Evolutionary conservation across 2,888 invertebrate genomes (phyloP).

Genomic region (Capitulum mitella): DNA sequence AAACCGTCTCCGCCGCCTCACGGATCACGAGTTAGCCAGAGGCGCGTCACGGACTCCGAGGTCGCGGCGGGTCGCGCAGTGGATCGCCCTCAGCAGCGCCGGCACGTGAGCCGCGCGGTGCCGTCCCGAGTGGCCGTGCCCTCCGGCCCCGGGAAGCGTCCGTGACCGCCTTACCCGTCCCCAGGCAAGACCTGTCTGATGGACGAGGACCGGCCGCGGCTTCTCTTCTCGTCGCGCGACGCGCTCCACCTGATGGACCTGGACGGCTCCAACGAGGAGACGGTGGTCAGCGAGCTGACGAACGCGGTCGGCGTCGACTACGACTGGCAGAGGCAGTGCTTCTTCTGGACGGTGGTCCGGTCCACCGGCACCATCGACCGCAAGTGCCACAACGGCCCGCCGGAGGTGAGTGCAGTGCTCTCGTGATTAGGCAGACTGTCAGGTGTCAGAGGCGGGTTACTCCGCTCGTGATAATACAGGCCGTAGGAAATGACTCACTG

Average conservation of each 20-base stretch:
- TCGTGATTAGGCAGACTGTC: too few species aligned
- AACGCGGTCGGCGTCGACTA: slow-evolving; percentile 85
- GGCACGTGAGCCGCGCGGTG: too few species aligned
- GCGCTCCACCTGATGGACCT: slow-evolving; percentile 70
- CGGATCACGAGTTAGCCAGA: too few species aligned
- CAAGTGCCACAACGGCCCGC: slow-evolving; percentile 44
- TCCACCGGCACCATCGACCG: slow-evolving; percentile 65
- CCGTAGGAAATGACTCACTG: too few species aligned
- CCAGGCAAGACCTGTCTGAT: not conserved
- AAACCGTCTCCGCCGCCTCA: too few species aligned
- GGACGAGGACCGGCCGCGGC: slow-evolving; percentile 42
- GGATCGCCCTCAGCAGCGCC: too few species aligned
- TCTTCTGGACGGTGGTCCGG: slow-evolving; percentile 82
- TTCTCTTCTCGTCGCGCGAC: slow-evolving; percentile 73
- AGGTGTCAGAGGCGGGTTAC: too few species aligned
- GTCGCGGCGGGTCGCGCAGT: too few species aligned
- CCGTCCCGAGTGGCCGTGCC: not conserved
- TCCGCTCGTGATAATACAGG: too few species aligned
- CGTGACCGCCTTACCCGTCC: too few species aligned
- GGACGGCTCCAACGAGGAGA: slow-evolving; percentile 45
- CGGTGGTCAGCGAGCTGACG: slow-evolving; percentile 62
- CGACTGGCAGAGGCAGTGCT: slow-evolving; percentile 65
- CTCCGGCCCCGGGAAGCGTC: not conserved
- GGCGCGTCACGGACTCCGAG: too few species aligned
- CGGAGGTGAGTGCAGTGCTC: not conserved